A percentile compares a stretch with the other conserved stretches of the same genome.
Conservation (phyloP, 2,888 invertebrate genomes). For the Cantharis nigra region DNA sequence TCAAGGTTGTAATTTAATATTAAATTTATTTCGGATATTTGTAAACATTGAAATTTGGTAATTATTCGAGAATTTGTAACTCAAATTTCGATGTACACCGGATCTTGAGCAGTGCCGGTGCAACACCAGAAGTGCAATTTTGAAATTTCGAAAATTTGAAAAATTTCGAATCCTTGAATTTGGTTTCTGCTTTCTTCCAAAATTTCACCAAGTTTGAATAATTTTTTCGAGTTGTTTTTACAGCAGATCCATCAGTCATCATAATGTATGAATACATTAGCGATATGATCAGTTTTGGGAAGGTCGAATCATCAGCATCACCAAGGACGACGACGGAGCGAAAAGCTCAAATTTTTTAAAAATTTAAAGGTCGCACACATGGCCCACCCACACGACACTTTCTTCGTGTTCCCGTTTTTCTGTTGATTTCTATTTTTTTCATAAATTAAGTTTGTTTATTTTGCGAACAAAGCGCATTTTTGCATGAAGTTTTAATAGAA, state of each 20-base stretch:
- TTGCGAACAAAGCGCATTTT: neutral
- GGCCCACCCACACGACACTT: neutral
- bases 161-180: no score
- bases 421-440: neutral
- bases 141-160: no score
- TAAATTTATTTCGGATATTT: neutral
- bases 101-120: neutral
- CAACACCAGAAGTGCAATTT: neutral
- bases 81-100: neutral
- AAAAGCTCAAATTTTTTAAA: neutral
- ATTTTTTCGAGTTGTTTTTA: neutral
- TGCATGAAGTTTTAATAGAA: neutral
- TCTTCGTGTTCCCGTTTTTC: neutral
- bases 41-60: neutral
- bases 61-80: neutral
- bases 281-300: neutral
- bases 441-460: neutral
- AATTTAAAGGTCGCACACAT: no score
- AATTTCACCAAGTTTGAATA: neutral
- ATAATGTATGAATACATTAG: neutral
- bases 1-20: neutral
- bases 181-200: neutral
- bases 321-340: neutral
- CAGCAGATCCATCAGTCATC: neutral
- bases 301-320: neutral